Conservation (phyloP, 2,113 vertebrate genomes). For the Leptobrachium ailaonicum region DNA sequence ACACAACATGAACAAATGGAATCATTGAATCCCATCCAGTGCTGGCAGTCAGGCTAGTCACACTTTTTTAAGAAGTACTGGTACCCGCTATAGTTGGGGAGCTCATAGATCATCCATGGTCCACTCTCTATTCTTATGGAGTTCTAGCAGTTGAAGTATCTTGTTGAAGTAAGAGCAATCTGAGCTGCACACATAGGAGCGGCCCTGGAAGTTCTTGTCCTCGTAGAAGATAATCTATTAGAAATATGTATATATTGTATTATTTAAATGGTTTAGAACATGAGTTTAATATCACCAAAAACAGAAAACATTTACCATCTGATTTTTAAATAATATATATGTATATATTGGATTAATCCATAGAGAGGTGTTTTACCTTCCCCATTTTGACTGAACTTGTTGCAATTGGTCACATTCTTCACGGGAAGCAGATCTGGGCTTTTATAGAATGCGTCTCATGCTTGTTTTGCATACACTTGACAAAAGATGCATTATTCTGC, state of each 20-base stretch:
- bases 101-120: conserved; percentile 46
- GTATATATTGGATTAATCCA: too few relatives aligned
- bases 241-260: not conserved
- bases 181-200: conserved; percentile 4
- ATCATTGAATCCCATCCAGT: conserved; percentile 35
- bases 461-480: conserved; percentile 1
- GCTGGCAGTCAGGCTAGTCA: conserved; percentile 47
- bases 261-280: too few relatives aligned
- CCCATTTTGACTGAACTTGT: not conserved
- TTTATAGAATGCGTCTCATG: conserved; percentile 5
- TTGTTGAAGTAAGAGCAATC: not conserved
- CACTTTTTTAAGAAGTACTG: conserved; percentile 53
- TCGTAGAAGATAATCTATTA: conserved; percentile 3
- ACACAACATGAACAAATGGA: not conserved
- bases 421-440: not conserved
- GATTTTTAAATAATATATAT: too few relatives aligned
- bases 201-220: conserved; percentile 11
- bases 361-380: not conserved
- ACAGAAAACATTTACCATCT: too few relatives aligned
- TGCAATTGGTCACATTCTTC: not conserved
- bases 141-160: conserved; percentile 1
- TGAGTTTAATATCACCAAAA: too few relatives aligned
- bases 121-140: conserved; percentile 18
- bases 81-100: conserved; percentile 2
- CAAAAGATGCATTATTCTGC: not conserved